These are phyloP conservation scores for Platyrinchus mystaceus DNA, from an alignment of 2,797 vertebrate species.

Conservation along the genomic window DNA sequence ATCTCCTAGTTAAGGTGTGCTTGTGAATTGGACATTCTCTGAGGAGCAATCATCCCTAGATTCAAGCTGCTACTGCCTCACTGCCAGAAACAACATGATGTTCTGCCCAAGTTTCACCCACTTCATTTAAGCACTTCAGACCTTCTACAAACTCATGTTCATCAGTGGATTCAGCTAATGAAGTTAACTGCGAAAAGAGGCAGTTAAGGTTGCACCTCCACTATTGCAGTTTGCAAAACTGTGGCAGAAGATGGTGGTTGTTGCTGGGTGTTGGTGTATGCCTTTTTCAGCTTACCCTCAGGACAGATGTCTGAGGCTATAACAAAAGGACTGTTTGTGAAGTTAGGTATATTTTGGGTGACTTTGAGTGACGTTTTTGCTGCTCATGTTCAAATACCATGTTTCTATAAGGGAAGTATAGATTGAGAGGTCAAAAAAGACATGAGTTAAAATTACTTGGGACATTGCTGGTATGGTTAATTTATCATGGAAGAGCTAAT, in stretches of 20 bases:
- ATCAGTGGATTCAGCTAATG: neutral
- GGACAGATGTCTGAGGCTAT: neutral
- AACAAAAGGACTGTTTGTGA: neutral
- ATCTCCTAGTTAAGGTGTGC: neutral
- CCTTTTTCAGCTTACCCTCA: neutral
- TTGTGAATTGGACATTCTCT: neutral
- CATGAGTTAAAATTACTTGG: neutral
- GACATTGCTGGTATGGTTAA: neutral
- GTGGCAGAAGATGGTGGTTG: neutral
- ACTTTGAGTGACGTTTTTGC: neutral
- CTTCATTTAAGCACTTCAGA: neutral
- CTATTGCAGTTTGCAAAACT: neutral
- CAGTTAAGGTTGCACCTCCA: neutral
- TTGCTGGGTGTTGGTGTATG: neutral
- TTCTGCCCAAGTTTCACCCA: neutral
- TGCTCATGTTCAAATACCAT: neutral
- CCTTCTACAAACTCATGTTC: neutral
- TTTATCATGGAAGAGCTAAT: constrained; percentile 3
- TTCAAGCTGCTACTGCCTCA: neutral
- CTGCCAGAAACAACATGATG: neutral
- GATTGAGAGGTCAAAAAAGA: neutral
- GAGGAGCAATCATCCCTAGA: neutral
- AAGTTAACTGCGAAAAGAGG: neutral
- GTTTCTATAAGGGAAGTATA: neutral
- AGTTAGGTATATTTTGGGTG: neutral